Evolutionary conservation across 2,888 invertebrate genomes (phyloP), one percentile per base, ranked within the genome.

Genomic region (Agriopis marginaria): DNA sequence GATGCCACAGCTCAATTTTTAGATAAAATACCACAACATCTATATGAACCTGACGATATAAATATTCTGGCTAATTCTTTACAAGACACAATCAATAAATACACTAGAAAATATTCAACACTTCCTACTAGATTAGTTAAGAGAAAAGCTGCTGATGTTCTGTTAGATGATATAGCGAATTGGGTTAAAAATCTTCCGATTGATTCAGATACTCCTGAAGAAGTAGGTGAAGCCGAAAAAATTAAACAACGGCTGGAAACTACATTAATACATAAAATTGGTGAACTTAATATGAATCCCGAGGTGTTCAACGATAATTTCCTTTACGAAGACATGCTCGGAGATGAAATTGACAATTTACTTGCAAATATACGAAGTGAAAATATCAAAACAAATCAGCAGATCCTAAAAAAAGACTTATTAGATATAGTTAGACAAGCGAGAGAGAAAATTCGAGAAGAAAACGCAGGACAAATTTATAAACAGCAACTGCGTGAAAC

Each of bases 231-330:
- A 61, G 70, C 71, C 0, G 72, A 77, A 40, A 73, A 75, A 12
- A 63, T 81, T 7, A 88, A 84, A 76, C 81, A 85, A 74, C 77
- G 81, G 23, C 70, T 85, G 44, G 76, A 77, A 11, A 76, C 70
- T 45, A 83, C 76, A 75, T 66, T 89, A 49, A 77, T 81, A 9
- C 76, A 81, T 47, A 86, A 84, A 79, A 78, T 89, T 56, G 81
- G 79, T 6, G 84, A 86, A 75, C 77, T 89, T 45, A 87, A 89
- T 76, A 75, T 86, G 63, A 84, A 87, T 58, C 85, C 86, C 32
- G 83, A 86, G 54, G 75, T 86, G 67, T 81, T 87, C 3, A 81
- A 85, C 8, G 86, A 89, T 53, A 80, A 84, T 63, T 75, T 75
- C 45, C 68, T 88, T 11, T 89, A 88, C 68, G 79, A 82, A 74